Base-by-base conservation (phyloP, 2,113 vertebrate genomes). In the Apeltes quadracus region DNA sequence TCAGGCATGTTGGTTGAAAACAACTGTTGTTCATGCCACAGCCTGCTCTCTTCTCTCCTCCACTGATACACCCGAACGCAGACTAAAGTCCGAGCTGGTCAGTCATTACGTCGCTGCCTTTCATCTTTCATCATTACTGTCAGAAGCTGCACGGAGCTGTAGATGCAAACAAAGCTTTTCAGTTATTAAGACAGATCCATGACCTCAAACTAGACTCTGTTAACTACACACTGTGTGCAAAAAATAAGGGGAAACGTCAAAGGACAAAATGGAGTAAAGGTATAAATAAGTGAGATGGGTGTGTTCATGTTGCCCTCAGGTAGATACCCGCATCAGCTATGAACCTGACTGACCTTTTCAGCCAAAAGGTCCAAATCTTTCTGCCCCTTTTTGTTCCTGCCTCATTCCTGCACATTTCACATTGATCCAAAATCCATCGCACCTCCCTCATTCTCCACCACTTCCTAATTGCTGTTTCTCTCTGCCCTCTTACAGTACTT, bases 121-220 rank as follows among this genome's bases (percentile, higher is more conserved):
- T 76, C 61, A 72, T 85, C 63, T 39, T 16, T 75, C 68, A 69
- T 48, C 63, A 79, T 76, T 69, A 56, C 66, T 78, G 54, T 81
- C 74, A 75, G 34, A 67, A 50, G 15, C 39, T 29, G 73, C 9
- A 66, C 48, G 1, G 38, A 64, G 43, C 5, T 29, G 51, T 36
- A 22, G 7, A 51, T 1, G 14, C n/a, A 63, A 39, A 64, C 66
- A 73, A 53, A 62, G 15, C 53, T 34, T 48, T 55, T 56, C 41
- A 34, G 32, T 18, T 55, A 29, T 34, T 29, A 53, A 36, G 15
- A 48, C 6, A 48, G 36, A 68, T 12, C 5, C 23, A 41, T 3
- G 13, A 39, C 13, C 39, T 55, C 29, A 38, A n/a, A 55, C 22
- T 62, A 36, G 13, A 75, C 16, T 22, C 5, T 18, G 44, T 55